phyloP scores from a whole-genome alignment of 1,140 invertebrate genomes.

The Phenacoccus solenopsis region DNA sequence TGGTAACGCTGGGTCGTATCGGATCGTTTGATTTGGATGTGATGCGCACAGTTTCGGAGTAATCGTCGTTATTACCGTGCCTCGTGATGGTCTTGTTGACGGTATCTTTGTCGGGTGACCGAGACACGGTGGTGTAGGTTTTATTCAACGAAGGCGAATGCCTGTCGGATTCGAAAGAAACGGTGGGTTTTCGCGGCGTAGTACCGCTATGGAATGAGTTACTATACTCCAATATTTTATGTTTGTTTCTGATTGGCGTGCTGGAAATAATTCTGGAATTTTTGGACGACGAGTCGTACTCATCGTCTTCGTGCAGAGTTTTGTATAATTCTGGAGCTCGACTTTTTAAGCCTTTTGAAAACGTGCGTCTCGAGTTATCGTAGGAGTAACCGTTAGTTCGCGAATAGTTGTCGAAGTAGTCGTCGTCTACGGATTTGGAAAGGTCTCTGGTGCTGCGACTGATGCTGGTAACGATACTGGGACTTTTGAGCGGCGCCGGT shows the following conservation, averaged over 20 bases:
- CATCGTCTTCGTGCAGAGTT: constrained; percentile 50
- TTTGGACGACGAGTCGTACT: constrained; percentile 28
- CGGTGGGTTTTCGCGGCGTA: neutral
- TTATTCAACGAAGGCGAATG: constrained; percentile 9
- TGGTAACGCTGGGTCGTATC: constrained; percentile 45
- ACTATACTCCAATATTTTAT: constrained; percentile 26
- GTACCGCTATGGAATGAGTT: constrained; percentile 28
- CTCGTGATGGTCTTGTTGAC: neutral
- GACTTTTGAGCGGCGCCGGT: constrained; percentile 62
- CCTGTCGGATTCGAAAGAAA: neutral
- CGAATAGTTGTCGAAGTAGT: constrained; percentile 29
- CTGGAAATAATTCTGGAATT: constrained; percentile 21
- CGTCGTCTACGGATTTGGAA: constrained; percentile 25
- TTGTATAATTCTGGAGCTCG: constrained; percentile 60
- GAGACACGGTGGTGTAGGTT: constrained; percentile 27
- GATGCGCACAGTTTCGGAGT: constrained; percentile 51
- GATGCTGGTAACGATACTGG: constrained; percentile 67
- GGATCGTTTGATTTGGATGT: constrained; percentile 49
- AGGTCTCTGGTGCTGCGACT: constrained; percentile 65
- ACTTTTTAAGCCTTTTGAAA: constrained; percentile 54
- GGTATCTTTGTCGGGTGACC: constrained; percentile 24
- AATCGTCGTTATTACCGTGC: constrained; percentile 51
- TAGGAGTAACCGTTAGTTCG: neutral
- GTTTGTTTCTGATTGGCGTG: constrained; percentile 28
- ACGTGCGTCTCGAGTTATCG: constrained; percentile 33